Percentiles rank a stretch among this genome's conserved stretches.
Evolutionary conservation across 1,140 invertebrate species (phyloP).

Genomic region (Anastatus disparis): DNA sequence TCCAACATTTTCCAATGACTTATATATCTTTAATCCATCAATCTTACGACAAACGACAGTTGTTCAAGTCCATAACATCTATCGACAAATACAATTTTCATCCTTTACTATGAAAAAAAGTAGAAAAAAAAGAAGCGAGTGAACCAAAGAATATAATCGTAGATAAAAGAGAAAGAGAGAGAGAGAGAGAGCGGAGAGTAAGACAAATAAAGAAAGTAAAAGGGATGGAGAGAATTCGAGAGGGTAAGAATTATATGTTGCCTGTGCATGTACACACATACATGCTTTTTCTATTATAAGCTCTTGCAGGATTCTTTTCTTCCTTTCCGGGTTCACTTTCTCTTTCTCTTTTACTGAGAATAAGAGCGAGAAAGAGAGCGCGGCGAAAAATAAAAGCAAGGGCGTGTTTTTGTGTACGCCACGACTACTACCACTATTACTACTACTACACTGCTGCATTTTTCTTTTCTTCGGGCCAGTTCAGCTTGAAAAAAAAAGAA

Average conservation of each 20-base stretch:
- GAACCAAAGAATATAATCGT: neutral
- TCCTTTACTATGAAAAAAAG: neutral
- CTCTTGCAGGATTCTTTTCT: neutral
- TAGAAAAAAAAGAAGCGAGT: neutral
- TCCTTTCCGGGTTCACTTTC: neutral
- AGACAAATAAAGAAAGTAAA: constrained; percentile 10
- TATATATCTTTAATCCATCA: too few species aligned
- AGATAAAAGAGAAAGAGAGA: neutral
- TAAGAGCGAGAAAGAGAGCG: neutral
- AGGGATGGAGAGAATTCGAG: neutral
- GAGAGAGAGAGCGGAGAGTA: constrained; percentile 4
- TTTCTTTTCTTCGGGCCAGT: constrained; percentile 18
- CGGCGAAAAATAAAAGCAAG: neutral
- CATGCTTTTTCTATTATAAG: constrained; percentile 32
- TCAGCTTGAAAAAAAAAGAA: constrained; percentile 31
- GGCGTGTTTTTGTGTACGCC: constrained; percentile 19
- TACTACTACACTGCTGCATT: too few species aligned
- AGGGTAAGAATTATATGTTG: too few species aligned
- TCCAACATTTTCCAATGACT: too few species aligned
- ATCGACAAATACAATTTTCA: constrained; percentile 14
- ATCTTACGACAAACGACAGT: constrained; percentile 7
- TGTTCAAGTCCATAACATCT: neutral
- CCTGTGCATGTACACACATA: too few species aligned
- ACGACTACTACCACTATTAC: constrained; percentile 20
- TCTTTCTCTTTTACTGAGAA: neutral